Percentiles rank a stretch among this genome's conserved stretches.
Conservation (phyloP, 2,113 vertebrate species). For the Brienomyrus longianalis region DNA sequence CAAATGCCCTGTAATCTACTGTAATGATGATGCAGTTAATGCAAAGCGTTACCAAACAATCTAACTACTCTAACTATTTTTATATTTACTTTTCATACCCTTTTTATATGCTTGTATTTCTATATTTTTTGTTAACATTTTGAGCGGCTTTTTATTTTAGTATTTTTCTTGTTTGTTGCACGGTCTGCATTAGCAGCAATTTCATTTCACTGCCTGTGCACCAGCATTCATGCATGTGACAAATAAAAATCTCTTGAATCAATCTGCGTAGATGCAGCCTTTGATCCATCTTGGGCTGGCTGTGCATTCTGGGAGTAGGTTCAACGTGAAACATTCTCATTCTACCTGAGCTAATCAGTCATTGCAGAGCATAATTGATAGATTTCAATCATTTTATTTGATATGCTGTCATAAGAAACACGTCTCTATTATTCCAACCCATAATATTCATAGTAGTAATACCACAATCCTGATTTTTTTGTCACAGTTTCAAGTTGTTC, state of each 20-base stretch:
- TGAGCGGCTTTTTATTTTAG: background rate
- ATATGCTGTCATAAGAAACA: background rate
- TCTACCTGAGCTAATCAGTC: background rate
- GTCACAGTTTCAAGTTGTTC: background rate
- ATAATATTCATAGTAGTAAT: background rate
- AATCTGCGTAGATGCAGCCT: background rate
- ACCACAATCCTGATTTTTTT: background rate
- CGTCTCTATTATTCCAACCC: background rate
- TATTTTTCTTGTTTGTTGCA: background rate
- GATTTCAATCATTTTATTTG: background rate
- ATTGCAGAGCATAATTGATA: background rate
- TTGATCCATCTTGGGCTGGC: background rate
- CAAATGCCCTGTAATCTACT: background rate
- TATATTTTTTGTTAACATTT: background rate
- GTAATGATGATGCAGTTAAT: background rate
- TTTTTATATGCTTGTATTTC: background rate
- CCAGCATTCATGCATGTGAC: background rate
- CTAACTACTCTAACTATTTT: background rate
- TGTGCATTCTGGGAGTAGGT: background rate
- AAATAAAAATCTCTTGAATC: background rate
- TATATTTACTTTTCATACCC: background rate
- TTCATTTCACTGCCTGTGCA: background rate
- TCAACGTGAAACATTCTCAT: background rate
- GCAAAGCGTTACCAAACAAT: background rate
- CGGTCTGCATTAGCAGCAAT: background rate